A percentile compares a stretch with the other conserved stretches of the same genome.
Evolutionary conservation across 2,797 vertebrate genomes (phyloP).

Genomic region (Chanos chanos): DNA sequence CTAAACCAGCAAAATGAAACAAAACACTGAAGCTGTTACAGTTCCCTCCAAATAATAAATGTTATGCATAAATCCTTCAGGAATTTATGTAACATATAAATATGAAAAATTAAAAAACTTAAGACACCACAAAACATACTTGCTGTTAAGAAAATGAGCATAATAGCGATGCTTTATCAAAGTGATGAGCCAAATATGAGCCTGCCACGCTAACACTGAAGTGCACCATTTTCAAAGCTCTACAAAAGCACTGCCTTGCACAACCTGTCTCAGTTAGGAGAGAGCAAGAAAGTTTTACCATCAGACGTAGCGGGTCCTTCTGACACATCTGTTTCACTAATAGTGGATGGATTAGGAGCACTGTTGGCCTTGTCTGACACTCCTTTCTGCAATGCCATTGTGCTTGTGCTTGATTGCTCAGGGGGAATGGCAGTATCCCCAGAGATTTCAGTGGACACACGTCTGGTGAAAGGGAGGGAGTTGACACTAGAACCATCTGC

Average conservation of each 20-base stretch:
- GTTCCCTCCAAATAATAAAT: no score
- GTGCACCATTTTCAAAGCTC: background rate
- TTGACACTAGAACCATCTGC: slow-evolving; percentile 51
- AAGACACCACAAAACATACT: no score
- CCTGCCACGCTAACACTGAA: background rate
- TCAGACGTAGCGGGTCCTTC: slow-evolving; percentile 30
- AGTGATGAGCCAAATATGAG: background rate
- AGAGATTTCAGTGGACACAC: slow-evolving; percentile 47
- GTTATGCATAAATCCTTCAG: no score
- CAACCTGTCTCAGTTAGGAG: slow-evolving; percentile 24
- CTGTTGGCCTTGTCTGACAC: slow-evolving; percentile 15
- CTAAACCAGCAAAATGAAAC: no score
- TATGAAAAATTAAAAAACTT: no score
- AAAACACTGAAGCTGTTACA: no score
- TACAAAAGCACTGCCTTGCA: background rate
- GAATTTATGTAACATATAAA: no score
- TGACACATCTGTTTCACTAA: slow-evolving; percentile 27
- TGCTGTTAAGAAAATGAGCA: background rate
- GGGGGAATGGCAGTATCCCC: slow-evolving; percentile 43
- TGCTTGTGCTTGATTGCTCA: slow-evolving; percentile 5
- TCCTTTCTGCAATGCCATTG: slow-evolving; percentile 31
- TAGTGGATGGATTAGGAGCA: slow-evolving; percentile 9
- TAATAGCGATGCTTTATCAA: background rate
- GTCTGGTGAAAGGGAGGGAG: slow-evolving; percentile 51
- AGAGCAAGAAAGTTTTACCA: slow-evolving; percentile 39